Conservation (phyloP, 2,888 invertebrate genomes). For the Byasa hedistus region DNA sequence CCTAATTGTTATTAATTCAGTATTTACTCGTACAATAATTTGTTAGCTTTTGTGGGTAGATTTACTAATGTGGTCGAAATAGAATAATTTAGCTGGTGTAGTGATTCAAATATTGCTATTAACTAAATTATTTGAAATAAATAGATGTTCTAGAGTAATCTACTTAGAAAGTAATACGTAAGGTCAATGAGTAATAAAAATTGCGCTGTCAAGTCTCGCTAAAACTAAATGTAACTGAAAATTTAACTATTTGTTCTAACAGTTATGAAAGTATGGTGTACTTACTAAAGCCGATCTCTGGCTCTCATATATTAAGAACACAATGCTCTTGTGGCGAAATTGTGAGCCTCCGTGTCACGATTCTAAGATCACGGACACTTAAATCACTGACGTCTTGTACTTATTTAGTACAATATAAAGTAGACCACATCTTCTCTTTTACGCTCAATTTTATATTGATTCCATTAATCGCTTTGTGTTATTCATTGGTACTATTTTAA, state of each 20-base stretch:
- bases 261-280: neutral
- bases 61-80: neutral
- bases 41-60: conserved; percentile 3
- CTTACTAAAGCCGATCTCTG: neutral
- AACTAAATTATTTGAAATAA: conserved; percentile 3
- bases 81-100: neutral
- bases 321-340: neutral
- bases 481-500: too few relatives aligned
- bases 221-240: conserved; percentile 4
- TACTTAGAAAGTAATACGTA: conserved; percentile 1
- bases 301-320: neutral
- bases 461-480: too few relatives aligned
- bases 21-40: neutral
- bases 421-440: too few relatives aligned
- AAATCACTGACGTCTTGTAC: too few relatives aligned
- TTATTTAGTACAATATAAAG: too few relatives aligned
- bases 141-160: conserved; percentile 8
- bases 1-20: neutral
- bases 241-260: conserved; percentile 8
- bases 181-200: conserved; percentile 2
- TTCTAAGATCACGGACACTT: too few relatives aligned
- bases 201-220: conserved; percentile 15
- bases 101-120: conserved; percentile 5
- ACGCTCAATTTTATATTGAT: too few relatives aligned
- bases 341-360: too few relatives aligned